Evolutionary conservation across 2,113 vertebrate species (phyloP), one percentile per base, ranked within the genome.

Genomic region (Otolemur garnettii): DNA sequence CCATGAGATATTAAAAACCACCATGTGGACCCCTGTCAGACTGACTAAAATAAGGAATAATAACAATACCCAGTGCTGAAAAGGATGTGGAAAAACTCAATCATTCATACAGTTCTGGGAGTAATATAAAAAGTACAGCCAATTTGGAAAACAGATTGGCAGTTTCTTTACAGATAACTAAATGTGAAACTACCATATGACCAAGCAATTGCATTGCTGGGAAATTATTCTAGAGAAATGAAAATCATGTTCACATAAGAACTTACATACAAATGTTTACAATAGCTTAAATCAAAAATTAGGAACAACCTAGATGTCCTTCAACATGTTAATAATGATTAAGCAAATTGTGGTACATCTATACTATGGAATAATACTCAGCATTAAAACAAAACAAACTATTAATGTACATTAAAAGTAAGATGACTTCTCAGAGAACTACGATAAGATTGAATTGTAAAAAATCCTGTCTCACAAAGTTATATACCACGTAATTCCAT

Each of bases 241-340:
- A 62, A 91, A 88, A 75, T 55, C 59, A 55, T 69, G n/a, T 60
- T 85, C 28, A 69, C 24, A 28, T 35, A 60, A 89, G 81, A 96
- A 68, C 21, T 21, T 80, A 59, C 10, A 33, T 74, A 24, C 17
- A 15, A 91, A 28, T 79, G 18, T 53, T 78, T 72, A 35, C 50
- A 77, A 24, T 6, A 19, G 30, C 62, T 95, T 82, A 53, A 74
- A 12, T 50, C 4, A 83, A 86, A 93, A 74, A 15, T 42, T 38
- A 53, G 26, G 80, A 84, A 85, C 30, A 84, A 79, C 30, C 26
- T 71, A 22, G 50, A 26, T 64, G 64, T 77, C 50, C 53, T n/a
- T 71, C 72, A 77, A 38, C 11, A 38, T 55, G 21, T 35, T 19
- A 87, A 45, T 77, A 91, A 45, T 77, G 11, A 28, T 42, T 57